Evolutionary conservation across 2,797 vertebrate genomes (phyloP), one percentile per base, ranked within the genome.

Genomic region (Podargus strigoides): DNA sequence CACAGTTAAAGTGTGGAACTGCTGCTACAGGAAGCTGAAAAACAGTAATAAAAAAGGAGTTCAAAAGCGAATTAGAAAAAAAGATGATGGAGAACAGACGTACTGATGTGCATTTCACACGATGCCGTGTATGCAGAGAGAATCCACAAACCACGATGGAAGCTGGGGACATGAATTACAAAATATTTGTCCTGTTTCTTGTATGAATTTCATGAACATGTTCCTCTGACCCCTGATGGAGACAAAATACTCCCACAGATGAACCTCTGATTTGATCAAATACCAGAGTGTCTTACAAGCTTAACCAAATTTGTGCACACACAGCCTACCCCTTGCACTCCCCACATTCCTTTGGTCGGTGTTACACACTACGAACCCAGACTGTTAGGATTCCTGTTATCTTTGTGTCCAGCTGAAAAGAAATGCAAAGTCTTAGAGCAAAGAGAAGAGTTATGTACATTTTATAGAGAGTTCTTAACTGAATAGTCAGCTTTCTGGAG

Each of bases 51-150:
- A 74, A 46, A 58, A 52, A n/a, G 0, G 2, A 81, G 2, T n/a
- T 78, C 3, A 47, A 39, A 60, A 68, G 13, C 3, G 7, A 82
- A 66, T 42, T 42, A 56, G 18, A 26, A 78, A 75, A 77, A 68
- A 50, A 19, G 0, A 0, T 21, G 7, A 21, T 1, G 14, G 23
- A 77, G 13, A 26, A 28, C 6, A 47, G 27, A 47, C 0, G 3
- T 18, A 62, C 9, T 72, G 53, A 49, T 67, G 34, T 9, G 3
- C 30, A 3, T 73, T 63, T 81, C 59, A 73, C 9, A 20, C 3
- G 7, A 23, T 3, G 2, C 8, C 8, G 0, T 20, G 7, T 21
- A 27, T 6, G 19, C 15, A 55, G 21, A 69, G 6, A 53, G n/a
- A 82, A 50, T 74, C 9, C 34, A 50, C 32, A 56, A 69, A 74